phyloP scores from a whole-genome alignment of 35 echinoderm and acorn worm species.

The Ophioderma brevispina region DNA sequence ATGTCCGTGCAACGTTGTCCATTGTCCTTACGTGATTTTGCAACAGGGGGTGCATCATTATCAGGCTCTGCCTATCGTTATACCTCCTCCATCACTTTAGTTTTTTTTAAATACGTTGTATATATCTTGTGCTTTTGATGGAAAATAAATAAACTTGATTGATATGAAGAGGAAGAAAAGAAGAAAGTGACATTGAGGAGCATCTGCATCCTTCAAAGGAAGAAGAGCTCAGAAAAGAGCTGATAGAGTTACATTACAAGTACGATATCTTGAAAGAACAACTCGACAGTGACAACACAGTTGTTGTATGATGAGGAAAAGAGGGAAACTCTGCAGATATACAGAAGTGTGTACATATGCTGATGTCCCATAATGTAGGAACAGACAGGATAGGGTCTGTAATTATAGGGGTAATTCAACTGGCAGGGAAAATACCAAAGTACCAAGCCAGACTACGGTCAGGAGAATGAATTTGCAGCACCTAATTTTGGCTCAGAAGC shows the following conservation, averaged over 20 bases:
- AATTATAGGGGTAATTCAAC: slow-evolving; percentile 17
- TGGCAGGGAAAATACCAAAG: slow-evolving; percentile 38
- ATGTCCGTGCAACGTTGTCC: too few relatives aligned
- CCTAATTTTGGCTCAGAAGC: slow-evolving; percentile 15
- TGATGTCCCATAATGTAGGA: slow-evolving; percentile 44
- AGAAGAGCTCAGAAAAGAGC: slow-evolving; percentile 27
- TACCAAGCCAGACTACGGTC: background rate
- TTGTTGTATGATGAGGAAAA: slow-evolving; percentile 2
- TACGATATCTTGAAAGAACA: slow-evolving; percentile 34
- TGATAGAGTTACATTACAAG: slow-evolving; percentile 40
- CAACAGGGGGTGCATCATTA: too few relatives aligned
- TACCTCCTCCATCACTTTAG: too few relatives aligned
- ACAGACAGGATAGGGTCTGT: slow-evolving; percentile 35
- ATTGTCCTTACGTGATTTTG: too few relatives aligned
- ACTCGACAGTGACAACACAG: background rate
- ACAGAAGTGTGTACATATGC: slow-evolving; percentile 40
- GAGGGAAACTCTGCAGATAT: slow-evolving; percentile 17
- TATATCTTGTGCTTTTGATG: too few relatives aligned
- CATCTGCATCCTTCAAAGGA: too few relatives aligned
- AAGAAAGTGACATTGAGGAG: too few relatives aligned
- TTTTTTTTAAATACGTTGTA: too few relatives aligned
- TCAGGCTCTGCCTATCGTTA: too few relatives aligned
- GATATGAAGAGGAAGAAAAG: too few relatives aligned
- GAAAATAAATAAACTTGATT: too few relatives aligned
- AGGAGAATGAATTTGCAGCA: slow-evolving; percentile 19